Conservation (phyloP, 1,140 invertebrate genomes). For the Ostrea denselamellosa region DNA sequence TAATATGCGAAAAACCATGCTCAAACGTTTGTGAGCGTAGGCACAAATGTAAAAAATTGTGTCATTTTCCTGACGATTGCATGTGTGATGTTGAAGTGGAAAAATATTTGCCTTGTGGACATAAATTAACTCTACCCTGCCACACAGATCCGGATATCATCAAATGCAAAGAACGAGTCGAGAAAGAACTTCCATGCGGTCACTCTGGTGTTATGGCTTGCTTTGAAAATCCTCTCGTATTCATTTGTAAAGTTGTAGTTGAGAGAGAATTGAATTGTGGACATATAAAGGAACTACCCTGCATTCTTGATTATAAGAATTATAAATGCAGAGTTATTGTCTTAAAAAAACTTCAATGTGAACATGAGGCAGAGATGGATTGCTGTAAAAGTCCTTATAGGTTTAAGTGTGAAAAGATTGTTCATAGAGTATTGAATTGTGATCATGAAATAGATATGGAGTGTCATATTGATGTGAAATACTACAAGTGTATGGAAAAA, state of each 20-base stretch:
- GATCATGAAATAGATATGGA: slow-evolving; percentile 66
- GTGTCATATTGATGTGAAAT: slow-evolving; percentile 64
- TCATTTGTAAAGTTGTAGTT: slow-evolving; percentile 80
- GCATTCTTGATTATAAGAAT: background rate
- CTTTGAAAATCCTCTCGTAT: background rate
- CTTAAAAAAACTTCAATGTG: slow-evolving; percentile 65
- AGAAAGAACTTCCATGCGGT: slow-evolving; percentile 67
- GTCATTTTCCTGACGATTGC: slow-evolving; percentile 63
- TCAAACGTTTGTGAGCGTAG: slow-evolving; percentile 55
- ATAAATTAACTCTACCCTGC: slow-evolving; percentile 57
- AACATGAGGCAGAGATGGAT: slow-evolving; percentile 37
- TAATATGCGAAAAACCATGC: slow-evolving; percentile 72
- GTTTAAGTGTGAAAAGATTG: background rate
- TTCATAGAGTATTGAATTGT: slow-evolving; percentile 63
- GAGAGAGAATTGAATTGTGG: slow-evolving; percentile 65
- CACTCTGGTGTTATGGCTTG: slow-evolving; percentile 62
- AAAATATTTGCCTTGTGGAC: slow-evolving; percentile 60
- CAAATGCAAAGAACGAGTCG: slow-evolving; percentile 47
- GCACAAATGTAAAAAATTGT: slow-evolving; percentile 67
- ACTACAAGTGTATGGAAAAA: slow-evolving; percentile 23
- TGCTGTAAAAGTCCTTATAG: background rate
- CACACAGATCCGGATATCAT: slow-evolving; percentile 47
- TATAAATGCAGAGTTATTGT: slow-evolving; percentile 47
- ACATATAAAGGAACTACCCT: slow-evolving; percentile 61
- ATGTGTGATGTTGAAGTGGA: slow-evolving; percentile 58